Base-by-base conservation (phyloP, 2,888 invertebrate genomes). In the Prosopocoilus inquinatus region DNA sequence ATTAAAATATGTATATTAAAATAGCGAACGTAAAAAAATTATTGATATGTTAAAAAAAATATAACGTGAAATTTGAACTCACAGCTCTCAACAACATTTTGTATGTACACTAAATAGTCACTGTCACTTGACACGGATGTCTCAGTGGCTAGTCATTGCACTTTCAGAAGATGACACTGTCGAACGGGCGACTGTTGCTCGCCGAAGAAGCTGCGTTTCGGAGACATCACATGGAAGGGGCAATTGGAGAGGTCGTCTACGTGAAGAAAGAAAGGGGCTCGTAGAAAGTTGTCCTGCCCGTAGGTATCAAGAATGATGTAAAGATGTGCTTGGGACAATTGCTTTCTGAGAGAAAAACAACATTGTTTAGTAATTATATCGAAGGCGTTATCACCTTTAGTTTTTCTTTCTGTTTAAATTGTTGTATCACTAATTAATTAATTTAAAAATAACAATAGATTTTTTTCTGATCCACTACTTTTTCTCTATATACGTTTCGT, bases 241-340 rank as follows among this genome's bases (percentile, higher is more conserved):
- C 47, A 13, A 15, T 50, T 50, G 32, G 50, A 50, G 33, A 43
- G 50, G 41, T 32, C 34, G 48, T 2, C 20, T 28, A 28, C 20
- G 32, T 53, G 57, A 53, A 53, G 53, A 50, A 57, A 57, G 53
- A 52, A 53, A 57, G 53, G 46, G 41, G 36, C 44, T 53, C 47
- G 53, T 53, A 57, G 57, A 57, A 57, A 57, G 57, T 57, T 57
- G 57, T 53, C 49, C 47, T 34, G 57, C 57, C 53, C 15, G 12
- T 48, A 50, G 57, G 48, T 36, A 34, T 52, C 43, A 51, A 62
- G 64, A 53, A 57, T 58, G 54, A 59, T 56, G 34, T 63, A 61
- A 51, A 63, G 64, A 54, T 53, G 47, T 28, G 53, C 44, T 9
- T 43, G 48, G 35, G 41, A 11, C 41, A 41, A 41, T 41, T 41